Evolutionary conservation across 2,113 vertebrate genomes (phyloP).

Genomic region (Myotis davidii): DNA sequence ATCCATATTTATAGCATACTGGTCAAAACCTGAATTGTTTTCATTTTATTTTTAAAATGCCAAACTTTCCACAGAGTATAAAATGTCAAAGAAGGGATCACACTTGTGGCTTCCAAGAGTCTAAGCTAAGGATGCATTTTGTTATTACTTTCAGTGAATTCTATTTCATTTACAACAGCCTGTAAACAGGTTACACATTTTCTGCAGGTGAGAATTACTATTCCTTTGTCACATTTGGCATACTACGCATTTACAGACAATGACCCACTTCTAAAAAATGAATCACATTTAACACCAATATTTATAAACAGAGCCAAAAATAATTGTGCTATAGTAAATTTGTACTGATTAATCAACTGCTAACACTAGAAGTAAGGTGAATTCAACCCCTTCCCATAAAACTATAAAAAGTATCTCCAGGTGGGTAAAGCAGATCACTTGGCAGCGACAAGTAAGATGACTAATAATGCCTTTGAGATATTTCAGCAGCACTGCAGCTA

Average conservation of each 20-base stretch:
- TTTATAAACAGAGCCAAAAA: constrained; percentile 46
- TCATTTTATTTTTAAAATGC: constrained; percentile 70
- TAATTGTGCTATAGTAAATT: neutral
- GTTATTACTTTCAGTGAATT: constrained; percentile 58
- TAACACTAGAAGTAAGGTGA: constrained; percentile 24
- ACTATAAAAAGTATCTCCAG: neutral
- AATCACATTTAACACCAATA: constrained; percentile 60
- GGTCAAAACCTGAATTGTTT: constrained; percentile 65
- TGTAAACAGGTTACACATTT: constrained; percentile 66
- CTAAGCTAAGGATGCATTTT: constrained; percentile 71
- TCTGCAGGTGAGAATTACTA: constrained; percentile 54
- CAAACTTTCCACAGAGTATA: constrained; percentile 60
- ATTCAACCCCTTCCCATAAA: constrained; percentile 18
- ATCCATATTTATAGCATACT: constrained; percentile 68
- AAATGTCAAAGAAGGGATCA: constrained; percentile 39
- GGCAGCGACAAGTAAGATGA: neutral
- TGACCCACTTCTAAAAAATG: constrained; percentile 64
- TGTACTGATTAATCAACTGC: constrained; percentile 62
- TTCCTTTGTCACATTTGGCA: constrained; percentile 53
- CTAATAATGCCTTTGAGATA: neutral
- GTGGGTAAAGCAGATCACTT: neutral
- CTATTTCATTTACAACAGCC: constrained; percentile 32
- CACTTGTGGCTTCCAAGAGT: constrained; percentile 38
- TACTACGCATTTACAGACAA: constrained; percentile 43
- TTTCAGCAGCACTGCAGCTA: neutral